phyloP scores from a whole-genome alignment of 2,797 vertebrate species.

The Pseudochirops cupreus region DNA sequence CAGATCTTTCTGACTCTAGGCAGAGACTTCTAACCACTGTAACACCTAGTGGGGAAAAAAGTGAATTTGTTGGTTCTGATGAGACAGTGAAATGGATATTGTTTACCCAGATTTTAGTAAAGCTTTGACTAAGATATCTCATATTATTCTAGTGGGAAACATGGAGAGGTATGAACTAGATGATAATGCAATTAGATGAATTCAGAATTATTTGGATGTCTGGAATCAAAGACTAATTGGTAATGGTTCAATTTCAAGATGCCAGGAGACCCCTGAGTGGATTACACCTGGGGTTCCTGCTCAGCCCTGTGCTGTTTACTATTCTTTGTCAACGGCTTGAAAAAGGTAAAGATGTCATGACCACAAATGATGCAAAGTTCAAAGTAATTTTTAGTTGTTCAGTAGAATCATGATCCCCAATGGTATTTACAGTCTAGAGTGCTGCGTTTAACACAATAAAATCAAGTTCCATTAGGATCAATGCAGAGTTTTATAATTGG shows the following conservation, averaged over 20 bases:
- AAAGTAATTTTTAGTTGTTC: too few relatives aligned
- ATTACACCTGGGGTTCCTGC: background rate
- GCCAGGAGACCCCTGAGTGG: background rate
- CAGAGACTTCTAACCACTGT: background rate
- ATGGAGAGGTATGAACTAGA: background rate
- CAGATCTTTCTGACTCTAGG: background rate
- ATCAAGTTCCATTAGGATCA: background rate
- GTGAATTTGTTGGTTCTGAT: background rate
- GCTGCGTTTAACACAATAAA: background rate
- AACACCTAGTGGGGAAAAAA: background rate
- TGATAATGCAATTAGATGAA: background rate
- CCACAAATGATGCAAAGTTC: background rate
- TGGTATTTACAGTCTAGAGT: background rate
- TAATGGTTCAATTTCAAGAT: background rate
- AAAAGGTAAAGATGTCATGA: background rate
- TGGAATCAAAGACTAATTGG: background rate
- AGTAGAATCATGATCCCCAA: too few relatives aligned
- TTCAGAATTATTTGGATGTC: background rate
- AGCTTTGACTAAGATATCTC: background rate
- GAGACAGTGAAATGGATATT: background rate
- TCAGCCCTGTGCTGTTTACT: background rate
- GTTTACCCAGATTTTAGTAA: background rate
- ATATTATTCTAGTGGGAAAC: background rate
- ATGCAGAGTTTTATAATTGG: background rate
- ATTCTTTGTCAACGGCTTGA: background rate